Evolutionary conservation across 2,888 invertebrate species (phyloP), one percentile per base, ranked within the genome.

Genomic region (Drosophila percnosoma): DNA sequence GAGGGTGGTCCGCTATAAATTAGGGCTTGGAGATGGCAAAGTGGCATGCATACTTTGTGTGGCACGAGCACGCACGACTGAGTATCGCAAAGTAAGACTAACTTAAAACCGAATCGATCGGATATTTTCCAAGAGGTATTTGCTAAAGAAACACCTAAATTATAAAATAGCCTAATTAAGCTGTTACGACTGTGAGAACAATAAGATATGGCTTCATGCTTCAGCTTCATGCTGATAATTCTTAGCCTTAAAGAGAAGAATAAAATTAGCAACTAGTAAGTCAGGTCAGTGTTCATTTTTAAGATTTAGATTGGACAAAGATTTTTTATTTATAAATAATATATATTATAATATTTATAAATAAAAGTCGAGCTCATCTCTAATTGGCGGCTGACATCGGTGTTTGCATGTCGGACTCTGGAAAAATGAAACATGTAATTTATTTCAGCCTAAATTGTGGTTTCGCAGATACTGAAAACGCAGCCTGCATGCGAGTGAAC

Each of bases 371-470:
- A 10, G 58, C 1, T 11, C 64, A 64, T 60, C 38, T 33, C 61
- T 49, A 49, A n/a, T 18, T 18, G 18, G n/a, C 11, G 38, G 63
- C 15, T 49, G 59, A 59, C 18, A 34, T 63, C 49, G 58, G 40
- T 62, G 66, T 68, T 73, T 59, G 81, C 71, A 76, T 69, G 73
- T 54, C 40, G 65, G 34, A 13, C 33, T 8, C 45, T 58, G 31
- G 27, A 45, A 65, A 68, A 77, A 73, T 62, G 80, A 73, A 87
- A 84, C 88, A 82, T 82, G 83, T 73, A 83, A 89, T 85, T 85
- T 83, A 75, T 83, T 81, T 77, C 81, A 88, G 81, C 86, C 86
- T 73, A 83, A 81, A 88, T 86, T 81, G 61, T 60, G 67, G 48
- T 69, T 68, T 73, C 58, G 66, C 82, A 68, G 72, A 79, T 63